Base-by-base conservation (phyloP, 1,140 invertebrate genomes). In the Latrodectus geometricus region DNA sequence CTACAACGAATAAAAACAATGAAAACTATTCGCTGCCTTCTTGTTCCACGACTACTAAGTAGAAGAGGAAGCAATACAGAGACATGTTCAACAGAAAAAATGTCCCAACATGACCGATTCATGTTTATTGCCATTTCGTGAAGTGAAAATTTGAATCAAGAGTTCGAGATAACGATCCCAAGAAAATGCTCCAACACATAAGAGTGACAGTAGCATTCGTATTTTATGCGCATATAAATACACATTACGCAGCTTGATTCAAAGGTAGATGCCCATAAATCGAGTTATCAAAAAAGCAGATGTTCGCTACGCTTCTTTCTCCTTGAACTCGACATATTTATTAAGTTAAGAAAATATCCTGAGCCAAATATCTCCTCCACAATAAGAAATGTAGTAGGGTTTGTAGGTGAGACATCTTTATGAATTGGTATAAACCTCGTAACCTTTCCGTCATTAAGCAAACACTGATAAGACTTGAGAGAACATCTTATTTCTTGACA, bases 211-310 rank as follows among this genome's bases (percentile, higher is more conserved):
- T 61, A 17, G 54, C 54, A 14, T 61, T 17, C 11, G 54, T 61
- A 61, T 76, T 76, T 76, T 76, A 76, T 76, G 74, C 52, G 49
- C 49, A 17, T 49, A 76, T 76, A 76, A 76, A 54, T 76, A 76
- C 50, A 76, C 74, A 76, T 76, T 76, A 76, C 52, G 52, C 74
- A 56, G 52, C n/a, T 76, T 52, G n/a, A 61, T 61, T 77, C 56
- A 65, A 15, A 77, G 50, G n/a, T 77, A 52, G 75, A 77, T 61
- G 56, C n/a, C 56, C 52, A 23, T 77, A 77, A 77, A 77, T 61
- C 20, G 17, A 77, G 54, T 21, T 77, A 61, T 77, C 75, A 61
- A 65, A 77, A 65, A 12, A 12, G 69, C 48, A 61, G 54, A 77
- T 77, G 75, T 77, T 77, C 61, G 20, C 21, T 61, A 0, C 11